Conservation (phyloP, 2,113 vertebrate species). For the Candoia aspera region DNA sequence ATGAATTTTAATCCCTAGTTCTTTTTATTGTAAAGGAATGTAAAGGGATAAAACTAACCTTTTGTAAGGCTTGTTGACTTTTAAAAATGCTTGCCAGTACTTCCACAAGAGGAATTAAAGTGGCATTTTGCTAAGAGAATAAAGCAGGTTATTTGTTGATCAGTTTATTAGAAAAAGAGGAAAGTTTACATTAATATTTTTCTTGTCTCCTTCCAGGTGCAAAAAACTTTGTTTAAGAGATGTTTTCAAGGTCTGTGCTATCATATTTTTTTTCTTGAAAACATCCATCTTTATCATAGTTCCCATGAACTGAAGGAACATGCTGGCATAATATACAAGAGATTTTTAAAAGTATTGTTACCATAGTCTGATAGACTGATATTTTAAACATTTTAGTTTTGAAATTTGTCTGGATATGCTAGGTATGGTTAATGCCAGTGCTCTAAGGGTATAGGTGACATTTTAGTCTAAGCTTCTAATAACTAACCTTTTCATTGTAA, state of each 20-base stretch:
- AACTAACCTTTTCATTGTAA: not conserved
- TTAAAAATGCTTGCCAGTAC: slow-evolving; percentile 45
- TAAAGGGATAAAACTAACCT: not conserved
- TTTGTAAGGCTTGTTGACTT: slow-evolving; percentile 40
- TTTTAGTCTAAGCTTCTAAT: not conserved
- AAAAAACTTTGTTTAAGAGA: slow-evolving; percentile 47
- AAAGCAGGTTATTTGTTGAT: slow-evolving; percentile 39
- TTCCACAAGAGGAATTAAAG: slow-evolving; percentile 36
- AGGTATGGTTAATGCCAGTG: accelerated
- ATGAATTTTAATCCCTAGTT: not conserved
- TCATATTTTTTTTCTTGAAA: slow-evolving; percentile 50
- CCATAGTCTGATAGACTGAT: accelerated
- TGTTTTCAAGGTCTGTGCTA: slow-evolving; percentile 55
- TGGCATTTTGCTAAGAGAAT: slow-evolving; percentile 27
- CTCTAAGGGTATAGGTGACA: not conserved
- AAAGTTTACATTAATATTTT: slow-evolving; percentile 32
- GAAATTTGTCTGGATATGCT: accelerated
- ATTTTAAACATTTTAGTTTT: slow-evolving; percentile 19
- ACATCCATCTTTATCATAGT: slow-evolving; percentile 57
- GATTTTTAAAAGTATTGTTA: slow-evolving; percentile 7
- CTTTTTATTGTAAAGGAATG: slow-evolving; percentile 19
- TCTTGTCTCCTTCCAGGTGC: slow-evolving; percentile 61
- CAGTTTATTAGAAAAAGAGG: slow-evolving; percentile 25
- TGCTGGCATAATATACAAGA: not conserved
- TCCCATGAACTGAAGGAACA: slow-evolving; percentile 40